These are phyloP conservation scores for Pteronotus mesoamericanus DNA, from an alignment of 2,797 vertebrate species.

Conservation along the genomic window DNA sequence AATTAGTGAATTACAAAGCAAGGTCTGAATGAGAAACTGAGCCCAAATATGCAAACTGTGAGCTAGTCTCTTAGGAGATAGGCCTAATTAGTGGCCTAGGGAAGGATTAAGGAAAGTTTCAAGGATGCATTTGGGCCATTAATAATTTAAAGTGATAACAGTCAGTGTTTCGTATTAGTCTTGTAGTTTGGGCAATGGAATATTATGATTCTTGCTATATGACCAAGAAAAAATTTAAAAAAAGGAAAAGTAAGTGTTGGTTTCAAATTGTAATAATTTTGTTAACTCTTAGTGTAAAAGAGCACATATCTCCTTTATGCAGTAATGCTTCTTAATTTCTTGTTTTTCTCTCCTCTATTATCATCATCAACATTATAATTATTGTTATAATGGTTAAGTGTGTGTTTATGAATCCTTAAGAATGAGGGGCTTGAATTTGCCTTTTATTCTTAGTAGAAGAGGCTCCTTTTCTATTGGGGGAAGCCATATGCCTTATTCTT, in stretches of 20 bases:
- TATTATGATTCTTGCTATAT: not conserved
- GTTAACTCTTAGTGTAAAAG: not conserved
- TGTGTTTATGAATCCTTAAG: not conserved
- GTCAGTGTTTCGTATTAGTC: not conserved
- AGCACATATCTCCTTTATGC: not conserved
- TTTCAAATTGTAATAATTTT: not conserved
- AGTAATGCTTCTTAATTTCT: not conserved
- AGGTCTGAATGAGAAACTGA: not conserved
- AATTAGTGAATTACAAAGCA: not conserved
- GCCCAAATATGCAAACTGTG: not conserved
- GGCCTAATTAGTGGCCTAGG: not conserved
- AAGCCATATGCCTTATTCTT: not conserved
- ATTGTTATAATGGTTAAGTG: not conserved
- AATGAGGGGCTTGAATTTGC: not conserved
- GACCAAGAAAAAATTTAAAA: not conserved
- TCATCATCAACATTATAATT: not conserved
- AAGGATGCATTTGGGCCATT: not conserved
- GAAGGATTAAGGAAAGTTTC: not conserved
- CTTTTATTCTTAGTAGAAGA: not conserved
- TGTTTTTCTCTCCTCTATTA: no score
- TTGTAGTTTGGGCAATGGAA: not conserved
- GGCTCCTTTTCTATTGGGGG: not conserved
- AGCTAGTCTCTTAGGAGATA: not conserved
- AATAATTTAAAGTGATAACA: not conserved
- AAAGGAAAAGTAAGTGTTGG: not conserved